Base-by-base conservation (phyloP, 2,797 vertebrate genomes). In the Poeciliopsis gracilis region DNA sequence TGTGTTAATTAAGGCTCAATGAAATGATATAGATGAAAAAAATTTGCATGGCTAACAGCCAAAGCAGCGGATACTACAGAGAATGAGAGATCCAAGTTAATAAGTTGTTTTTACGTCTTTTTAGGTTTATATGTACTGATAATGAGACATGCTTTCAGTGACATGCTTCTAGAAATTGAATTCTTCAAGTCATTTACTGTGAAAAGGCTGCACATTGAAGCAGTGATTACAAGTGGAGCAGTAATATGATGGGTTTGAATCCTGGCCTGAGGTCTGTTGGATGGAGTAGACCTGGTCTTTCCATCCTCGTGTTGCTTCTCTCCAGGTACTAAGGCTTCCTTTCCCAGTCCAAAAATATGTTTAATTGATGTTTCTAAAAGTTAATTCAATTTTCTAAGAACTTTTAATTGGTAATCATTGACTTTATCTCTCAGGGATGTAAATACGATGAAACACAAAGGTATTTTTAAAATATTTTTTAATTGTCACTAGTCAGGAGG, bases 1-100 rank as follows among this genome's bases (percentile, higher is more conserved):
- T 92, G 93, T 94, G 94, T 93, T 94, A 94, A 94, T 94, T 94
- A 94, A 94, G 93, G 93, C 90, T 91, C 91, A 91, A 91, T 83
- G 86, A 91, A 93, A 93, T 90, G 87, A 93, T 90, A 84, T 91
- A 90, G 91, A 93, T 86, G 91, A 89, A 90, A 92, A 88, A 92
- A 88, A 92, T 89, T 82, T 73, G 90, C 90, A 91, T 91, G 88
- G 91, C 90, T 92, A 82, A 92, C 88, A 91, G 92, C 92, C 87
- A 91, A 87, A 87, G 87, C 79, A 80, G 88, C 75, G 81, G 79
- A 84, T 86, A 84, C 91, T 88, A 87, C 83, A 90, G 90, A 90
- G 92, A 92, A 88, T 86, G 73, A 28, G 73, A 82, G 53, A 88
- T 89, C 84, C 69, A 87, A 91, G 70, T 91, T 85, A 91, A 83